Evolutionary conservation across 2,113 vertebrate species (phyloP).

Genomic region (Polypterus bichir): DNA sequence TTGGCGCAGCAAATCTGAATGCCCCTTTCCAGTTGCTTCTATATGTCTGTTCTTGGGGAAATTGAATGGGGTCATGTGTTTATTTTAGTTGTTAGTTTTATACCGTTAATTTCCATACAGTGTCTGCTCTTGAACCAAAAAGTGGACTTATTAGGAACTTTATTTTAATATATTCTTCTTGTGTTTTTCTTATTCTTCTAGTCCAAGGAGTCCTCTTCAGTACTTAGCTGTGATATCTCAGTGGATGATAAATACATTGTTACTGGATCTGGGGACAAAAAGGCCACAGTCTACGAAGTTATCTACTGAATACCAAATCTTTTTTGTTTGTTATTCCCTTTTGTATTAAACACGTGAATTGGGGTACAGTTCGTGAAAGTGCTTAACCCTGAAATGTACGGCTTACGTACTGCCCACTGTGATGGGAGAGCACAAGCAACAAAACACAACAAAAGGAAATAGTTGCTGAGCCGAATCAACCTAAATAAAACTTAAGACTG

Average conservation of each 20-base stretch:
- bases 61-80: no score
- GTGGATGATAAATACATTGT: slow-evolving; percentile 75
- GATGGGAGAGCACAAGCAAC: neutral
- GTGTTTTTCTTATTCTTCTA: slow-evolving; percentile 36
- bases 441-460: neutral
- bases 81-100: no score
- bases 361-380: slow-evolving; percentile 52
- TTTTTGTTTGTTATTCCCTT: slow-evolving; percentile 15
- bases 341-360: slow-evolving; percentile 44
- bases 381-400: slow-evolving; percentile 25
- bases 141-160: no score
- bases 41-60: no score
- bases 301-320: slow-evolving; percentile 59
- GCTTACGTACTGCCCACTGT: slow-evolving; percentile 32
- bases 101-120: no score
- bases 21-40: no score
- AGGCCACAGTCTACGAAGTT: slow-evolving; percentile 71
- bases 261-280: slow-evolving; percentile 73
- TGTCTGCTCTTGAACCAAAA: no score
- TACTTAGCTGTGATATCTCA: slow-evolving; percentile 72
- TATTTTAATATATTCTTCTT: neutral
- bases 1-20: no score
- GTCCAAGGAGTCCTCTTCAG: slow-evolving; percentile 70
- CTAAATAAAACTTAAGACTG: no score
- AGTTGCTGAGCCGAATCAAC: no score